Evolutionary conservation across 2,888 invertebrate genomes (phyloP).

Genomic region (Euplexia lucipara): DNA sequence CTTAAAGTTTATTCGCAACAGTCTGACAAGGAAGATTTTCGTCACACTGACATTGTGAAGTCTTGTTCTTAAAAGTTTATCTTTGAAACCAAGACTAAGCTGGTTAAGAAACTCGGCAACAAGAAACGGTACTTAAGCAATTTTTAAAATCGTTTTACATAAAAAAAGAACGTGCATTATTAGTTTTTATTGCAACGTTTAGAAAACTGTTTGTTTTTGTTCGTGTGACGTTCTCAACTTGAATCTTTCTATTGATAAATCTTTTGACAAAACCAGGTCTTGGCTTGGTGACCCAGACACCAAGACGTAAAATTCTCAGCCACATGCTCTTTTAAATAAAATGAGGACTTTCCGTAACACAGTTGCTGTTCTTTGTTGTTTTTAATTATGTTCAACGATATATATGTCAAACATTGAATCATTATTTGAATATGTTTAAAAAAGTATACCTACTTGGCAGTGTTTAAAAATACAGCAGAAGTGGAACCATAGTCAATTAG

Average conservation of each 20-base stretch:
- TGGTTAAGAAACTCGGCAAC: conserved; percentile 33
- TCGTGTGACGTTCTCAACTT: conserved; percentile 13
- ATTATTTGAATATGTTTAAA: not conserved
- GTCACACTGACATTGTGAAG: conserved; percentile 10
- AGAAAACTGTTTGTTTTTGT: conserved; percentile 33
- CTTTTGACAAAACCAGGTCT: conserved; percentile 43
- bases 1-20: not conserved
- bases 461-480: not conserved
- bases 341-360: not conserved
- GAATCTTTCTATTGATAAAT: conserved; percentile 34
- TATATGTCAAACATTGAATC: too few relatives aligned
- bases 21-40: not conserved
- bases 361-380: not conserved
- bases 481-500: not conserved
- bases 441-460: not conserved
- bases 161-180: conserved; percentile 41
- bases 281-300: conserved; percentile 40
- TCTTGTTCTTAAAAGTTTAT: conserved; percentile 2
- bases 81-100: conserved; percentile 10
- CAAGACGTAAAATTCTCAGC: conserved; percentile 22
- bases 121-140: conserved; percentile 38
- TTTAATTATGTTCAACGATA: conserved; percentile 3
- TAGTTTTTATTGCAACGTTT: conserved; percentile 43
- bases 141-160: conserved; percentile 43
- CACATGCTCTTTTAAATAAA: not conserved